Evolutionary conservation across 1,140 invertebrate genomes (phyloP), one percentile per base, ranked within the genome.

Genomic region (Halesus radiatus): DNA sequence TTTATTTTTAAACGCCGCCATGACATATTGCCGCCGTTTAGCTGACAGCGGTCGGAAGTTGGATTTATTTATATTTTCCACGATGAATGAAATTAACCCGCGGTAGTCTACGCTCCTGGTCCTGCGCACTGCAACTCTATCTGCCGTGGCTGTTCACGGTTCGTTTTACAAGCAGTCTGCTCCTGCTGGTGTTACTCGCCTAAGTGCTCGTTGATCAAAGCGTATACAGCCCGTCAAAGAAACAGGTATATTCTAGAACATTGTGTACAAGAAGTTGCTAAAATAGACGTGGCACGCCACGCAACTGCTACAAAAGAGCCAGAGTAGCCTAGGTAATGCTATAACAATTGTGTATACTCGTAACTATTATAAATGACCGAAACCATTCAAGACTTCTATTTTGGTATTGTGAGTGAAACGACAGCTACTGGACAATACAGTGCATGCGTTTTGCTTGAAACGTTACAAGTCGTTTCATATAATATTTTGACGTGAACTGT

Each of bases 1-100:
- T 68, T 78, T 78, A 78, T 66, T 78, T 78, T 78, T 78, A 78
- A 78, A 68, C 76, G 53, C 62, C n/a, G 16, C 76, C 62, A 45
- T 78, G 76, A 78, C 76, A 68, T 70, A 70, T 78, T 78, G 62
- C 62, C 22, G 45, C 62, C 60, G 64, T 54, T 74, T 58, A 78
- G 58, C 45, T 56, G 76, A 78, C 76, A 18, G 23, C 60, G 64
- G 60, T 70, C 76, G 76, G 76, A 78, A 66, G 76, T 68, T 23
- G 62, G 22, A 62, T 76, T 52, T 78, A 76, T 76, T 66, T 78
- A 68, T 68, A 58, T 78, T 68, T 78, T 37, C 66, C 75, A 29
- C 60, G 50, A 76, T 62, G 76, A 68, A 54, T 68, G 62, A 50
- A 78, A 53, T 56, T 23, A 53, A 78, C 32, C 54, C 73, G 70